Evolutionary conservation across 2,888 invertebrate genomes (phyloP), one percentile per base, ranked within the genome.

Genomic region (Ormyrus pomaceus): DNA sequence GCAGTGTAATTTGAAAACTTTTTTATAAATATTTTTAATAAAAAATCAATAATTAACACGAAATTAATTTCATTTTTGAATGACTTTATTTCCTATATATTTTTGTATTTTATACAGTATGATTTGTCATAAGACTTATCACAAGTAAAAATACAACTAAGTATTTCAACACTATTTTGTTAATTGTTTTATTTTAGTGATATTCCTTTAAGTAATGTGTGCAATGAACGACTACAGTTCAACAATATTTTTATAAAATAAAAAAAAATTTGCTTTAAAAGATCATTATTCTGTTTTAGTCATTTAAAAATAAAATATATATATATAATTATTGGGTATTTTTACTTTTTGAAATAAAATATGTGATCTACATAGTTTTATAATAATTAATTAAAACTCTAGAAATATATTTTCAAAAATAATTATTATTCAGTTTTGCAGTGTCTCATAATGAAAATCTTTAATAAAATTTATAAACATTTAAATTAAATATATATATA

Each of bases 81-180:
- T 62, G 76, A 65, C 50, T 48, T 75, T 78, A 75, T 75, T 71
- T 80, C 71, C 72, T 56, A 55, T 75, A 66, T 50, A 71, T 76
- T 66, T 76, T 66, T 79, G 70, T 75, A 75, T 79, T 71, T 59
- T 75, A 46, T 80, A 80, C 76, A 80, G n/a, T 76, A 80, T 76
- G 72, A 80, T 62, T 61, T 58, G 80, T 71, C 71, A 56, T 56
- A 13, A 19, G 76, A 76, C 66, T 58, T 62, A 68, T 80, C 76
- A 76, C 68, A 80, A 80, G 61, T 76, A 80, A 72, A 80, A 77
- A 80, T 71, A 68, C 72, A 80, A 80, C 19, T 50, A 53, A 74
- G 61, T 79, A 75, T 69, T 79, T 64, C 46, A 79, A 79, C 66
- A 61, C 64, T 66, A 46, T 70, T 53, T 51, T 48, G 61, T 13